A percentile compares a stretch with the other conserved stretches of the same genome.
Conservation (phyloP, 2,797 vertebrate genomes). For the Chloroceryle amazona region DNA sequence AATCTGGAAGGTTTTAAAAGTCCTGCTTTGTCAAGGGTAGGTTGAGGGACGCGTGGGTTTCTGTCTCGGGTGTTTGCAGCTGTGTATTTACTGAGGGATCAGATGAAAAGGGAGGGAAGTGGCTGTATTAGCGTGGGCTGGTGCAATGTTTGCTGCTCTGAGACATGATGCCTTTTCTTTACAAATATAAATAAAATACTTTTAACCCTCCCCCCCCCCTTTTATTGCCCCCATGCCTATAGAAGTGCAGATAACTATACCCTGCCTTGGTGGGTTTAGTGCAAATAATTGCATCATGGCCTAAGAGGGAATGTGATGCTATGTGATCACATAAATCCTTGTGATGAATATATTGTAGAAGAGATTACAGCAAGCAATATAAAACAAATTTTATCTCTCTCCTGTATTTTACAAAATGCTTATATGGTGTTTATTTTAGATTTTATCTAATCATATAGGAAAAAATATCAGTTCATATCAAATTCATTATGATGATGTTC, state of each 20-base stretch:
- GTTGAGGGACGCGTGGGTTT: not conserved
- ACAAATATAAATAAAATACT: not conserved
- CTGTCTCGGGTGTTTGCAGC: not conserved
- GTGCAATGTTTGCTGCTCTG: not conserved
- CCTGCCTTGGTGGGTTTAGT: not conserved
- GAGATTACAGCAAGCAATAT: not conserved
- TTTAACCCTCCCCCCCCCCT: not conserved
- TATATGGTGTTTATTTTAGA: not conserved
- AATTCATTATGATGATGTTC: not conserved
- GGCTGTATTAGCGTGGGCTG: not conserved
- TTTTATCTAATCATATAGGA: not conserved
- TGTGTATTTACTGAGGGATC: not conserved
- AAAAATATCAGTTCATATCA: not conserved
- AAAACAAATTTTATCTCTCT: not conserved
- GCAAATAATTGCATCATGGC: not conserved
- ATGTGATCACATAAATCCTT: not conserved
- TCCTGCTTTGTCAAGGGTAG: not conserved
- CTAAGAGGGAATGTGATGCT: not conserved
- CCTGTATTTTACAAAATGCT: not conserved
- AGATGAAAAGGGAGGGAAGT: not conserved
- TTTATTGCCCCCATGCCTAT: accelerated
- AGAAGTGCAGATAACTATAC: not conserved
- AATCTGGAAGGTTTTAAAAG: not conserved
- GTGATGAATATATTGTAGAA: not conserved
- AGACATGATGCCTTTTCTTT: not conserved